Base-by-base conservation (phyloP, 2,797 vertebrate species). In the Mallotus villosus region DNA sequence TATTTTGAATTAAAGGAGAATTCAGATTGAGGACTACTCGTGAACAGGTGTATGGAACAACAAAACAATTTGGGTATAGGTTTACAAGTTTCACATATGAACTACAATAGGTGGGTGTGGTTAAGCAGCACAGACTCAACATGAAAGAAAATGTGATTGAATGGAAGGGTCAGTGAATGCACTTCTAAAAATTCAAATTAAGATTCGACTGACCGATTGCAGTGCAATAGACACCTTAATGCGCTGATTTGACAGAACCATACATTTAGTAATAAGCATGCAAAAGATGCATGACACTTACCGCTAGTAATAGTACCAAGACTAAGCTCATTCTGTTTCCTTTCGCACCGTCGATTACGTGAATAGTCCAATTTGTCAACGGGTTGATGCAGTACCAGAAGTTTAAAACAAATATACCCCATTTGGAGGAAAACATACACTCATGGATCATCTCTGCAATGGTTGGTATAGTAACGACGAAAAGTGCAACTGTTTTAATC, bases 251-350 rank as follows among this genome's bases (percentile, higher is more conserved):
- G 41, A 46, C 41, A 2, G 41, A 46, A 46, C 41, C 41, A 46
- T 46, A 12, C 41, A 46, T 46, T 46, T 14, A 46, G 41, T 46
- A 46, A 66, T 22, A 66, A 16, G 0, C 57, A 59, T 8, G 22
- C 5, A 51, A 46, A 41, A 46, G 9, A n/a, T 9, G 17, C 34
- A 70, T 49, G 25, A 37, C 24, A 92, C 92, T 92, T 77, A 93
- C 92, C 91, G 84, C 77, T 2, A 92, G 75, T 49, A 90, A 60
- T n/a, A 84, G 69, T 22, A 90, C 55, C 65, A 90, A 83, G 19
- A 80, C 73, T 55, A 81, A 69, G 34, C 85, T 78, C 90, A 93
- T 93, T 72, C 74, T 85, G 79, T 59, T 5, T 63, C 72, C 69
- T 66, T 74, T 22, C 27, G 81, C 83, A 74, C 84, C 75, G 72